Evolutionary conservation across 2,797 vertebrate species (phyloP).

Genomic region (Cyprinodon diabolis): DNA sequence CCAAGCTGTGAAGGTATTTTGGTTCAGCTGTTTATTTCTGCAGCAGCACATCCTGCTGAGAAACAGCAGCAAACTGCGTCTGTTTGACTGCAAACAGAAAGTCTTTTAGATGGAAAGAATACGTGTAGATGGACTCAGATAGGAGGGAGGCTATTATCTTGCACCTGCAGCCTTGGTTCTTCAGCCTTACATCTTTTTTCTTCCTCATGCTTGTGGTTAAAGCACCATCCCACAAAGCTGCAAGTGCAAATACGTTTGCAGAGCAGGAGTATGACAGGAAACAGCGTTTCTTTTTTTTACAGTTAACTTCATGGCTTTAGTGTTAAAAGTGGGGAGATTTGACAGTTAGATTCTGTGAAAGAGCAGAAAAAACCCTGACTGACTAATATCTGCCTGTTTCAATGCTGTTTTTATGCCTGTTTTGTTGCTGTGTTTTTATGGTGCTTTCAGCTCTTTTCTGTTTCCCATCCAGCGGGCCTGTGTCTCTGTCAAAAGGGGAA

Average conservation of each 20-base stretch:
- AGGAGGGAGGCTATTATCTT: constrained; percentile 12
- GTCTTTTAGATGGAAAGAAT: neutral
- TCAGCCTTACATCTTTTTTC: constrained; percentile 32
- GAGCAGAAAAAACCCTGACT: constrained; percentile 1
- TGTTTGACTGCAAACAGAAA: neutral
- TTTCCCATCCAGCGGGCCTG: constrained; percentile 78
- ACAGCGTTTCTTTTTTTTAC: constrained; percentile 11
- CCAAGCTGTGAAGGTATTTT: constrained; percentile 82
- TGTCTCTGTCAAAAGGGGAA: constrained; percentile 82
- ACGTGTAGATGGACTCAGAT: constrained; percentile 1
- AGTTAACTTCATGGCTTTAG: constrained; percentile 13
- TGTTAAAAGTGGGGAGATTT: constrained; percentile 31
- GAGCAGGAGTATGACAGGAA: constrained; percentile 65
- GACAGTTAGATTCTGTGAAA: constrained; percentile 48
- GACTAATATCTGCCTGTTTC: constrained; percentile 15
- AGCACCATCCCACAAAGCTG: constrained; percentile 45
- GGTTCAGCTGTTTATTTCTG: neutral
- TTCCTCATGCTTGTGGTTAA: constrained; percentile 50
- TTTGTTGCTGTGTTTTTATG: neutral
- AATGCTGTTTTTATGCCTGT: neutral
- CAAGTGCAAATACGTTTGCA: constrained; percentile 44
- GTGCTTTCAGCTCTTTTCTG: constrained; percentile 23
- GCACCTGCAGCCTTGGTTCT: constrained; percentile 35
- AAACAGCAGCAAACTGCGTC: neutral
- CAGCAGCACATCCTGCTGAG: no score